Evolutionary conservation across 2,888 invertebrate species (phyloP), one percentile per base, ranked within the genome.

Genomic region (Lithophane socia): DNA sequence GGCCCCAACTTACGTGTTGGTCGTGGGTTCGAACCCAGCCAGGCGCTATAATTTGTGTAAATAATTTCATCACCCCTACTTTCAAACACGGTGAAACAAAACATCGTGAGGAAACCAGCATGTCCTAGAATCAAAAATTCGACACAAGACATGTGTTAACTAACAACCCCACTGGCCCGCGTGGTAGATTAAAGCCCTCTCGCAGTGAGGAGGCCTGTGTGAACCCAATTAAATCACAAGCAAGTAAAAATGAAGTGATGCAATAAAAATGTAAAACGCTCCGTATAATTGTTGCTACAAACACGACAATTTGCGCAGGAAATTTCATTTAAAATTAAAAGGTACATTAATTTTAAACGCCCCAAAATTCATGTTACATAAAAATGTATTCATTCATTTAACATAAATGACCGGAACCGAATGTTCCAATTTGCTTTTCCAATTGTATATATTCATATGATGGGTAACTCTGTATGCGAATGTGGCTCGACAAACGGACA

Each of bases 401-500:
- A 76, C 67, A 86, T 84, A 76, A 86, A 82, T 77, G 78, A 73
- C 71, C 75, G 80, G 75, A 79, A 81, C 54, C 56, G 70, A 79
- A 77, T 73, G 68, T 54, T 64, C 75, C 82, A 80, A 85, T 83
- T 87, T 77, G 65, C 66, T 85, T 82, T 75, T 76, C 61, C 49
- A 72, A 77, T 75, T 72, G 47, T 74, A 61, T 71, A 29, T n/a
- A 78, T 80, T 73, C 13, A 24, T 77, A 56, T 79, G 77, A 72
- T 54, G 52, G 52, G 61, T 69, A 18, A 61, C 49, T 44, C 29
- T 70, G 60, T 79, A 44, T 58, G 29, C 52, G 47, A 76, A 66
- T 83, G 73, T 75, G 71, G 80, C 54, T 42, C 49, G 47, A 81
- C 82, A 78, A 79, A 78, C 86, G 76, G 78, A 79, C 73, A 77